Evolutionary conservation across 1,140 invertebrate genomes (phyloP).

Genomic region (Cepaea nemoralis): DNA sequence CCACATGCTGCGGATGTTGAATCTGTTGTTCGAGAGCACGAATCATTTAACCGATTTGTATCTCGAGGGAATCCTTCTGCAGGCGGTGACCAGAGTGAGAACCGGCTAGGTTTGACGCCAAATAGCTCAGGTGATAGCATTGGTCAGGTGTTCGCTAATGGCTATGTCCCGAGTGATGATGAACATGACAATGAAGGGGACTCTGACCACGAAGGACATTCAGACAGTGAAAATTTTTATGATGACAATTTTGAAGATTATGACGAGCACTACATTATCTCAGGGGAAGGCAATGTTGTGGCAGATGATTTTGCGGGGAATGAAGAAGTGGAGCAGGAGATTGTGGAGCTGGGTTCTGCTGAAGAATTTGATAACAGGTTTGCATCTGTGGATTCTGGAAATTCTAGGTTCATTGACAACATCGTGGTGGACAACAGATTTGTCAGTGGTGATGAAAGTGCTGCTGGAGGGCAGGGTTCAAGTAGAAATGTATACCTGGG

Average conservation of each 20-base stretch:
- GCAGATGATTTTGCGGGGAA: constrained; percentile 59
- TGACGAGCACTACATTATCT: constrained; percentile 65
- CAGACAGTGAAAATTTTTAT: constrained; percentile 67
- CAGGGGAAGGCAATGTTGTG: constrained; percentile 53
- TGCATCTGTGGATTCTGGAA: constrained; percentile 8
- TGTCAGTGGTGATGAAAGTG: constrained; percentile 37
- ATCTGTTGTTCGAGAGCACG: constrained; percentile 27
- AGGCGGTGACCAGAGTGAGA: not conserved
- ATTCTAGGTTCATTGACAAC: not conserved
- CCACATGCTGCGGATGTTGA: constrained; percentile 17
- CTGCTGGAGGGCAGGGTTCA: not conserved
- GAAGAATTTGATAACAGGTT: constrained; percentile 47
- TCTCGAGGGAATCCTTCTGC: not conserved
- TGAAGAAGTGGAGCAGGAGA: constrained; percentile 58
- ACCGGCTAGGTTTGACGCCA: not conserved
- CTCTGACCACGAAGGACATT: constrained; percentile 55
- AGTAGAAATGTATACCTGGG: not conserved
- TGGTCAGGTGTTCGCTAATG: constrained; percentile 37
- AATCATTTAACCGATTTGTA: constrained; percentile 56
- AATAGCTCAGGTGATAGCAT: constrained; percentile 37
- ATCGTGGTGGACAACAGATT: constrained; percentile 29
- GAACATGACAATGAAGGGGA: constrained; percentile 45
- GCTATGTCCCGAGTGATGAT: constrained; percentile 41
- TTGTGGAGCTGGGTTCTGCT: constrained; percentile 49
- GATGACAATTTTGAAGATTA: constrained; percentile 68